Base-by-base conservation (phyloP, 2,113 vertebrate genomes). In the Oplegnathus fasciatus region DNA sequence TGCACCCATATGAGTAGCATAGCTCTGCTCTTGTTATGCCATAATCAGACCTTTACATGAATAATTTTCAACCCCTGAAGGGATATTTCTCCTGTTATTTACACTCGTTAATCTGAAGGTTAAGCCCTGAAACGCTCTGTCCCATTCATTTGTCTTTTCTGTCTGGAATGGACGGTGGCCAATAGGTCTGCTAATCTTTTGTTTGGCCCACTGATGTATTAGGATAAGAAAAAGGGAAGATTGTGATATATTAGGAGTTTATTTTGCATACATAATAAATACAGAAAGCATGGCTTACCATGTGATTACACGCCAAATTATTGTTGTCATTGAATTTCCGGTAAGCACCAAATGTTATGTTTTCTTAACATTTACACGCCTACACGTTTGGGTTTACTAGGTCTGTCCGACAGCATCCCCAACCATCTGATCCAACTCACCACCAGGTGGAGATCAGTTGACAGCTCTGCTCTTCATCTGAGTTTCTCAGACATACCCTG, bases 11-110 rank as follows among this genome's bases (percentile, higher is more conserved):
- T 40, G 50, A 80, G 42, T 26, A 58, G 42, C 8, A 14, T 58
- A 55, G 78, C 66, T 30, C 18, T 72, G 79, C 30, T 46, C 77
- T 85, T 79, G 44, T 89, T 83, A 71, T 73, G 50, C 48, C 34
- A 82, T 84, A 73, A 89, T 82, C 50, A 80, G 75, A 61, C 34
- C 44, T 79, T 80, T 58, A 48, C 67, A 82, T 82, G 64, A 84
- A 75, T 88, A 75, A 88, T 86, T 67, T 58, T 52, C 28, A 66
- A 24, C 67, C 55, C 72, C 61, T 66, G 64, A 66, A 80, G 74
- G 62, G 26, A 54, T 62, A 26, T 71, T 75, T 84, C 40, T 78
- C 30, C 32, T 65, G 61, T 82, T 88, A 83, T 75, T 86, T 86
- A 84, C 64, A 72, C 57, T 71, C 9, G 2, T 68, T 84, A 40